These are phyloP conservation scores for Dysdera silvatica DNA, from an alignment of 1,140 invertebrate species.

Conservation along the genomic window DNA sequence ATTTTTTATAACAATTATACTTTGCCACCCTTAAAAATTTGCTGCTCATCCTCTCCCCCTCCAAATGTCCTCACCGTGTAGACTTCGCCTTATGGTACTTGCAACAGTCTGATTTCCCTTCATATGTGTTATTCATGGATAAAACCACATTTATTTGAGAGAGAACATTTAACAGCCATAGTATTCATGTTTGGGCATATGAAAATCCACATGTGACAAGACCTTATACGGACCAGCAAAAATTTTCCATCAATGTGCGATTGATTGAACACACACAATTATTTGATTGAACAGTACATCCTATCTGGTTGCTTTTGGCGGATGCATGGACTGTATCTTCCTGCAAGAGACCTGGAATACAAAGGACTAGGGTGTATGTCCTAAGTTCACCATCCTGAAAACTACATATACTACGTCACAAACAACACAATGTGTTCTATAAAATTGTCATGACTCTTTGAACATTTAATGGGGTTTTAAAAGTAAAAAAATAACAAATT, in stretches of 20 bases:
- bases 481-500: no score
- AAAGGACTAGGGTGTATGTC: no score
- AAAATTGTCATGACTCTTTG: no score
- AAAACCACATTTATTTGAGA: conserved; percentile 11
- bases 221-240: background rate
- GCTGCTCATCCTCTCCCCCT: no score
- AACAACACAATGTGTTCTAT: no score
- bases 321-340: background rate
- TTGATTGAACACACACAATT: conserved; percentile 3
- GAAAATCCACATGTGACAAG: conserved; percentile 18
- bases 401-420: no score
- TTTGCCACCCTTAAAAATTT: no score
- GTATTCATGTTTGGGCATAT: conserved; percentile 14
- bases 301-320: conserved; percentile 6
- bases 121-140: conserved; percentile 10
- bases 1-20: no score
- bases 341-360: conserved; percentile 3
- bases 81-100: conserved; percentile 8
- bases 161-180: conserved; percentile 19
- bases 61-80: conserved; percentile 1
- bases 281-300: conserved; percentile 15
- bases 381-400: no score
- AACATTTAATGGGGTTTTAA: no score
- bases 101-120: background rate
- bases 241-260: conserved; percentile 3